Evolutionary conservation across 1,140 invertebrate genomes (phyloP).

Genomic region (Agrilus planipennis): DNA sequence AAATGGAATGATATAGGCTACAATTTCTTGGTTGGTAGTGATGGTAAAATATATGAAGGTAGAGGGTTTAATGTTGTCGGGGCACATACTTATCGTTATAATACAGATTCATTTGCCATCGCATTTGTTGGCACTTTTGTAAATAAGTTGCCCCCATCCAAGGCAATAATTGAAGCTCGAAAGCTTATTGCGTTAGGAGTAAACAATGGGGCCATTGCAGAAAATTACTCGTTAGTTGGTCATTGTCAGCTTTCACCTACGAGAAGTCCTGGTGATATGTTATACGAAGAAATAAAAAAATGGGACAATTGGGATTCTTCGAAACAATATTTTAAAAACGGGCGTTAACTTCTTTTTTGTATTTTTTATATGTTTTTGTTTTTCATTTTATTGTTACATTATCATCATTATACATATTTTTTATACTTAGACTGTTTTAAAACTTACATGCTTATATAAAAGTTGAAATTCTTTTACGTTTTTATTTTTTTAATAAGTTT

Average conservation of each 20-base stretch:
- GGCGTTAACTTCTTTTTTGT: too few relatives aligned
- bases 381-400: too few relatives aligned
- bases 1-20: constrained; percentile 38
- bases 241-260: constrained; percentile 38
- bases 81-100: constrained; percentile 51
- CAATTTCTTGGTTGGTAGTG: constrained; percentile 42
- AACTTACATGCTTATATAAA: too few relatives aligned
- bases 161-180: constrained; percentile 29
- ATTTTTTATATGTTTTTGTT: too few relatives aligned
- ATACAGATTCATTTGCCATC: constrained; percentile 47
- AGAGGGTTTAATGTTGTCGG: constrained; percentile 52
- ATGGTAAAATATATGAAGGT: constrained; percentile 42
- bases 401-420: too few relatives aligned
- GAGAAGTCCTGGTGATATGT: constrained; percentile 30
- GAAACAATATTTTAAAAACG: too few relatives aligned
- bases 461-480: too few relatives aligned
- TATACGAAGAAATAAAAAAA: constrained; percentile 30
- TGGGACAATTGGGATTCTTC: constrained; percentile 36
- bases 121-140: constrained; percentile 50
- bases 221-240: constrained; percentile 38
- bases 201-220: constrained; percentile 32
- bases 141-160: constrained; percentile 28
- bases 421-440: too few relatives aligned
- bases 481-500: too few relatives aligned
- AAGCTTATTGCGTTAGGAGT: constrained; percentile 34